phyloP scores from a whole-genome alignment of 2,888 invertebrate genomes.

The Sinotaia quadrata region DNA sequence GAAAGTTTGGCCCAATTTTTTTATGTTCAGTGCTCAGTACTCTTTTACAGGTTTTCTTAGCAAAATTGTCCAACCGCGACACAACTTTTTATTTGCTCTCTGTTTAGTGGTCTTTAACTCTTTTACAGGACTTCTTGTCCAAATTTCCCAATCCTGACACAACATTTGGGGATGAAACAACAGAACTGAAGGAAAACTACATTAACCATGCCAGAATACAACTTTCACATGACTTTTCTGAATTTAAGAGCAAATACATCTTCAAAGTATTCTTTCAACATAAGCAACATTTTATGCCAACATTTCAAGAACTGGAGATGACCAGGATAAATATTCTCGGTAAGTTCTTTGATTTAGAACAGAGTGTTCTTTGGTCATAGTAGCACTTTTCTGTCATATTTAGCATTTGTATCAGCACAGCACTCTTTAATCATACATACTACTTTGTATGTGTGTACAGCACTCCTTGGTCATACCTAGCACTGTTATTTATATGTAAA shows the following conservation, averaged over 20 bases:
- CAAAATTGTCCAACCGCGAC: no score
- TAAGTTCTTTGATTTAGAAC: no score
- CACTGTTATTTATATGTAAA: no score
- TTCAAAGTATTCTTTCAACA: slow-evolving; percentile 49
- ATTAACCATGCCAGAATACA: slow-evolving; percentile 51
- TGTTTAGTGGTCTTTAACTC: not conserved
- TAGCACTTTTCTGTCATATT: no score
- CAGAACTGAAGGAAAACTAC: slow-evolving; percentile 54
- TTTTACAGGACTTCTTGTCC: slow-evolving; percentile 52
- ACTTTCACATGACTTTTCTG: slow-evolving; percentile 56
- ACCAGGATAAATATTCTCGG: not conserved
- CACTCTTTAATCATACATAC: no score
- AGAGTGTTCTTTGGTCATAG: no score
- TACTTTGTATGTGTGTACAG: no score
- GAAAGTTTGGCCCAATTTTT: no score
- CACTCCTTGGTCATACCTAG: no score
- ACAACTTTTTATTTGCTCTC: not conserved
- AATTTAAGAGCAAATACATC: slow-evolving; percentile 51
- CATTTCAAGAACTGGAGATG: slow-evolving; percentile 26
- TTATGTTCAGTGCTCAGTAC: no score
- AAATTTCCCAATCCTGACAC: slow-evolving; percentile 63
- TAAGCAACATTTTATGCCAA: slow-evolving; percentile 48
- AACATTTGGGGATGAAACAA: slow-evolving; percentile 52
- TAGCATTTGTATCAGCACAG: no score
- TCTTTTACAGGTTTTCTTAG: no score